Conservation (phyloP, 2,888 invertebrate genomes). For the Pristionchus exspectatus region DNA sequence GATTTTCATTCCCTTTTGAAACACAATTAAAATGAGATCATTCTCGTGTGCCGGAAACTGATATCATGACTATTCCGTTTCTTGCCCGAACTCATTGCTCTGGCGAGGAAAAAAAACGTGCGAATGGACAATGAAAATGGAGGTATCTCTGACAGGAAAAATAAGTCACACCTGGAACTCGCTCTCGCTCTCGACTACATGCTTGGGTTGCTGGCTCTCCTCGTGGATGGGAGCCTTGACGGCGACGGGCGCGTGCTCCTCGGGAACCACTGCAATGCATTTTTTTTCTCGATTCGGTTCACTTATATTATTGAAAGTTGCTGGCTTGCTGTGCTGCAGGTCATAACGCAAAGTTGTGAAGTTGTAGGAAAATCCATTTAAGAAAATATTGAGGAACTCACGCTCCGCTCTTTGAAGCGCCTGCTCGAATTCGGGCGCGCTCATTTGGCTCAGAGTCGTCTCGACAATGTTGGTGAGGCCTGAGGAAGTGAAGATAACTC, state of each 20-base stretch:
- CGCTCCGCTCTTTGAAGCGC: constrained; percentile 1
- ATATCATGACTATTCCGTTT: no score
- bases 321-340: not conserved
- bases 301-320: no score
- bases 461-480: no score
- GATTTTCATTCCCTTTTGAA: no score
- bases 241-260: not conserved
- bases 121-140: not conserved
- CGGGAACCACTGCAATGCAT: not conserved
- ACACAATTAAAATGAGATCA: no score
- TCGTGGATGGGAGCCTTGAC: not conserved
- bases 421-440: constrained; percentile 35
- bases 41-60: no score
- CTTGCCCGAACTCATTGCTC: no score
- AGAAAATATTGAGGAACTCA: not conserved
- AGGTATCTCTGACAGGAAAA: not conserved
- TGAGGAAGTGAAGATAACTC: no score
- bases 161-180: constrained; percentile 2
- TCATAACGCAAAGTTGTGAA: no score
- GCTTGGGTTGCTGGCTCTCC: constrained; percentile 4
- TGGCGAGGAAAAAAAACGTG: no score
- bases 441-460: not conserved
- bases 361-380: no score
- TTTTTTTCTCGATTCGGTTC: no score
- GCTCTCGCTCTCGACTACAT: not conserved